Evolutionary conservation across 2,797 vertebrate genomes (phyloP).

Genomic region (Oreochromis grahami): DNA sequence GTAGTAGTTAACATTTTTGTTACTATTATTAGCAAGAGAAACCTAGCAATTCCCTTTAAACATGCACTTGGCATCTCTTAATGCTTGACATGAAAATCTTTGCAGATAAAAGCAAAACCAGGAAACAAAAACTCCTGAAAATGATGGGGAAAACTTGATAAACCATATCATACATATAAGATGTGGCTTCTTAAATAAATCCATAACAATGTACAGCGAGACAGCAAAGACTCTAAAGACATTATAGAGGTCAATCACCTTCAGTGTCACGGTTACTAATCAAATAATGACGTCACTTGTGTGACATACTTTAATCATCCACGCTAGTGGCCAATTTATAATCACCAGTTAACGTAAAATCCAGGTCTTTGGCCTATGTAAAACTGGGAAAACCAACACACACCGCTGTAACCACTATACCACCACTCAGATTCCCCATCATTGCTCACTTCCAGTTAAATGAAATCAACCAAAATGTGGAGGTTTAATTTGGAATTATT

Average conservation of each 20-base stretch:
- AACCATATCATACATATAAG: background rate
- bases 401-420: background rate
- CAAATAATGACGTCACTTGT: background rate
- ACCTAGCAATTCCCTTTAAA: background rate
- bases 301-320: background rate
- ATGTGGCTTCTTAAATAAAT: background rate
- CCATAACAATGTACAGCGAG: background rate
- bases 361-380: background rate
- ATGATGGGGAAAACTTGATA: background rate
- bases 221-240: background rate
- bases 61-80: background rate
- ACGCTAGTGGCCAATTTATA: background rate
- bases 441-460: slow-evolving; percentile 12
- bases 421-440: background rate
- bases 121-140: background rate
- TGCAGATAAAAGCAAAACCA: background rate
- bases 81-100: background rate
- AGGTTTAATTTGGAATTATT: background rate
- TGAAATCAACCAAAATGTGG: background rate
- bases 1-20: background rate
- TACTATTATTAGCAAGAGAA: background rate
- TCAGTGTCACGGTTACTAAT: background rate
- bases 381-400: background rate
- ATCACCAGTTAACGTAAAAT: background rate
- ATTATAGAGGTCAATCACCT: background rate